Evolutionary conservation across 2,888 invertebrate species (phyloP).

Genomic region (Gastrophysa polygoni): DNA sequence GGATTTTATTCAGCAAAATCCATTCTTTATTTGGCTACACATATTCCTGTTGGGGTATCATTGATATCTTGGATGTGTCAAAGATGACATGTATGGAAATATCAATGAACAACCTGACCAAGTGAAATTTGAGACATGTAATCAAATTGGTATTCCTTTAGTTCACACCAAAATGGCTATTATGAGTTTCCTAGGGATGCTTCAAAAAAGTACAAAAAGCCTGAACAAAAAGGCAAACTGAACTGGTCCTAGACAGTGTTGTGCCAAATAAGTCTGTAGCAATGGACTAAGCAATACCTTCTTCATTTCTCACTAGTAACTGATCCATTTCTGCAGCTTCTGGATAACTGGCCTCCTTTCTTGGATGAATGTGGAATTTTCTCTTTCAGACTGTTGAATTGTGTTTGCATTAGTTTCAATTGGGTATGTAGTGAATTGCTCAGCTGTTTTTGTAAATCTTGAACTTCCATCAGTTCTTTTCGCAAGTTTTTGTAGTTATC

Average conservation of each 20-base stretch:
- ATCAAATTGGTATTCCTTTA: background rate
- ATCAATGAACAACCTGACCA: too few species aligned
- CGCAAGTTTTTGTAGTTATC: conserved; percentile 80
- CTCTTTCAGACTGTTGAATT: conserved; percentile 74
- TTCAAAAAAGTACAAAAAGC: conserved; percentile 10
- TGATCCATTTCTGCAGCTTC: conserved; percentile 16
- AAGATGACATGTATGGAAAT: too few species aligned
- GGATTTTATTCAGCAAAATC: too few species aligned
- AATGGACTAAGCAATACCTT: conserved; percentile 22
- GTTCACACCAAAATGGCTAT: background rate
- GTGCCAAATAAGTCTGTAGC: conserved; percentile 22
- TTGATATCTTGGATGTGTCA: too few species aligned
- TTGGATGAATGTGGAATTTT: conserved; percentile 50
- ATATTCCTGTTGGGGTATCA: too few species aligned
- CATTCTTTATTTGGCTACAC: too few species aligned
- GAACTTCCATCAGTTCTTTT: conserved; percentile 79
- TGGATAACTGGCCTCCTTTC: conserved; percentile 9
- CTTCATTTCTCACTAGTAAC: conserved; percentile 25
- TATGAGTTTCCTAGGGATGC: background rate
- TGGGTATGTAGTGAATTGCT: conserved; percentile 76
- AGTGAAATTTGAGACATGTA: background rate
- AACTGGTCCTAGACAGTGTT: conserved; percentile 31
- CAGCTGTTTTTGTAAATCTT: conserved; percentile 79
- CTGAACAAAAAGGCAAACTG: conserved; percentile 25
- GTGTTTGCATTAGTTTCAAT: conserved; percentile 74